These are phyloP conservation scores for Spatula versicolor DNA, from an alignment of 2,797 vertebrate genomes.

Conservation along the genomic window DNA sequence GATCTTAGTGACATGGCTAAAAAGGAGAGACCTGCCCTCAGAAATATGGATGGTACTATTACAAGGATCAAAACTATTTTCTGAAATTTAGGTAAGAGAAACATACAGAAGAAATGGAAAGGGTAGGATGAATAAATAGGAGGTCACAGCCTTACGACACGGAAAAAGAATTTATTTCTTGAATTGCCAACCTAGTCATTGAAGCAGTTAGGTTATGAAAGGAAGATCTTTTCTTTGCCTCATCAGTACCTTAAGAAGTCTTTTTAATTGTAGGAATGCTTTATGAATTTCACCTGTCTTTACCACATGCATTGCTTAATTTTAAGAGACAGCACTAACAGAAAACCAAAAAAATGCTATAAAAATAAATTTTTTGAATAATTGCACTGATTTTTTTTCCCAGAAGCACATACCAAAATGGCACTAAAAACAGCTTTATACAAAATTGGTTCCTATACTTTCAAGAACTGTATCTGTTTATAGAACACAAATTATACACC, in stretches of 20 bases:
- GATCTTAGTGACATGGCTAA: background rate
- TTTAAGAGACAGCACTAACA: background rate
- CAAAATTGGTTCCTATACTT: background rate
- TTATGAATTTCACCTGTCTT: background rate
- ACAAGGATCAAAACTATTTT: background rate
- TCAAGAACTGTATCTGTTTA: background rate
- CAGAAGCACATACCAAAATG: background rate
- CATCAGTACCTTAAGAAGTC: background rate
- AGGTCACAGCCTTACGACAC: background rate
- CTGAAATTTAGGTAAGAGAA: background rate
- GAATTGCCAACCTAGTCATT: background rate
- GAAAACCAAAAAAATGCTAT: background rate
- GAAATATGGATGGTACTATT: background rate
- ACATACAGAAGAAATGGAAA: background rate
- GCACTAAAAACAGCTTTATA: background rate
- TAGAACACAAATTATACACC: background rate
- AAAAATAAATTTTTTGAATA: background rate
- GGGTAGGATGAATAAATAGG: background rate
- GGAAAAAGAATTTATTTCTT: background rate
- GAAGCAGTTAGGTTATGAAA: background rate
- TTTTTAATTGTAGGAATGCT: background rate
- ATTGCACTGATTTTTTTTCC: background rate
- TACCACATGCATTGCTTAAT: background rate
- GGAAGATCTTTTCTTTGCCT: background rate
- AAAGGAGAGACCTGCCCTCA: background rate